Conservation (phyloP, 35 echinoderm and acorn worm species). For the Lytechinus pictus region DNA sequence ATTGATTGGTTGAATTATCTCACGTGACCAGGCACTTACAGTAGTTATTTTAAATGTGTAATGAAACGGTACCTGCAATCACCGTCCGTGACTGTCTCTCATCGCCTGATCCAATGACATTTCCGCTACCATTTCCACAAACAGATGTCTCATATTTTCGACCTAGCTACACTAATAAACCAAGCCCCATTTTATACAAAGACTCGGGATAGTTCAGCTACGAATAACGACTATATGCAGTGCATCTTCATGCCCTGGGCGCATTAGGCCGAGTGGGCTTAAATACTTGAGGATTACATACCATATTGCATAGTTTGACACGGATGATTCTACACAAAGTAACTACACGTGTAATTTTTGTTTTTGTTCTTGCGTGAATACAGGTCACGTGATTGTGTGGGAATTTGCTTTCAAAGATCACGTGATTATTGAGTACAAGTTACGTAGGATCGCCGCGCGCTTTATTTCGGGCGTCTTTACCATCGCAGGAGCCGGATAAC, state of each 20-base stretch:
- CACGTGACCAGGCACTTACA: too few relatives aligned
- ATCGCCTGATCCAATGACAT: neutral
- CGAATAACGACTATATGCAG: neutral
- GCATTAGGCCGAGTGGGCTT: neutral
- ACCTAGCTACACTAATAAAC: neutral
- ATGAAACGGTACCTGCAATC: neutral
- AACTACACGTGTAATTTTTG: neutral
- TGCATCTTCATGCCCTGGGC: neutral
- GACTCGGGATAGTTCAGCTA: neutral
- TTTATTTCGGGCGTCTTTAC: neutral
- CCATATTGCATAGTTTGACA: neutral
- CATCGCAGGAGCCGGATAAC: slow-evolving; percentile 30
- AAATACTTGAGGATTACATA: neutral
- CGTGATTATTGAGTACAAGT: neutral
- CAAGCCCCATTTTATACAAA: neutral
- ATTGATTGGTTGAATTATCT: too few relatives aligned
- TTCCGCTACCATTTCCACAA: slow-evolving; percentile 7
- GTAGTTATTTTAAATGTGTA: neutral
- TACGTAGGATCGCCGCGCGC: neutral
- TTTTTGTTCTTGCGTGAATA: neutral
- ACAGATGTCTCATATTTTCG: neutral
- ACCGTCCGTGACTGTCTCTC: neutral
- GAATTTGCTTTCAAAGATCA: neutral
- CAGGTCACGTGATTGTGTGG: neutral
- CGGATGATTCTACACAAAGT: neutral